Evolutionary conservation across 1,140 invertebrate genomes (phyloP).

Genomic region (Adoxophyes honmai): DNA sequence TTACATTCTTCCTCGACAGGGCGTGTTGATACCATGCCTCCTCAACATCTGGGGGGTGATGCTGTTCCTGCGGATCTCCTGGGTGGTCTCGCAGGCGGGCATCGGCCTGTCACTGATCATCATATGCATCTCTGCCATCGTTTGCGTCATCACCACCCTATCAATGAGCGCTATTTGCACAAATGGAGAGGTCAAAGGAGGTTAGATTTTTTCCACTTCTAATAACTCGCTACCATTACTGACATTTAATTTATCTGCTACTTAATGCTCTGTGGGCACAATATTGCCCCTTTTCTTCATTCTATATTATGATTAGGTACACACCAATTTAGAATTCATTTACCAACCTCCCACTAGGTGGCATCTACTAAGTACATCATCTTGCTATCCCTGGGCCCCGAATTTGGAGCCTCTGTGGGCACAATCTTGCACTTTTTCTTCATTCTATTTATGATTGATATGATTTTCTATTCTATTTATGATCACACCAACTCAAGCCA

Average conservation of each 20-base stretch:
- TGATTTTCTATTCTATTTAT: too few species aligned
- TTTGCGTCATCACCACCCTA: constrained; percentile 96
- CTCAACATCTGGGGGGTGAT: constrained; percentile 94
- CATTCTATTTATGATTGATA: too few species aligned
- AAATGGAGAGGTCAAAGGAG: constrained; percentile 99
- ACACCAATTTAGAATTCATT: too few species aligned
- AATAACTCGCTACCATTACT: too few species aligned
- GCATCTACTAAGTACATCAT: constrained; percentile 98
- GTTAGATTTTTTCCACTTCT: too few species aligned
- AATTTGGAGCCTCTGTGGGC: constrained; percentile 98
- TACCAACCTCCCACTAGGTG: constrained; percentile 77
- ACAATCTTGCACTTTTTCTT: too few species aligned
- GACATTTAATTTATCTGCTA: too few species aligned
- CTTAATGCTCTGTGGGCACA: too few species aligned
- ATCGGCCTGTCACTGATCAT: constrained; percentile 86
- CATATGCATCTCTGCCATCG: constrained; percentile 91
- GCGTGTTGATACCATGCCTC: constrained; percentile 89
- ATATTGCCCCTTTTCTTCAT: too few species aligned
- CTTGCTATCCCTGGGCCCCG: constrained; percentile 96
- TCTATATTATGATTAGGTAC: too few species aligned
- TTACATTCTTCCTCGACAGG: constrained; percentile 59
- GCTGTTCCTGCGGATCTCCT: constrained; percentile 90
- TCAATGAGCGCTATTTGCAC: constrained; percentile 98
- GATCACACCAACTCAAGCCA: too few species aligned
- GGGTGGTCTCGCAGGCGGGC: constrained; percentile 90